Base-by-base conservation (phyloP, 2,888 invertebrate species). In the Liposcelis brunnea region DNA sequence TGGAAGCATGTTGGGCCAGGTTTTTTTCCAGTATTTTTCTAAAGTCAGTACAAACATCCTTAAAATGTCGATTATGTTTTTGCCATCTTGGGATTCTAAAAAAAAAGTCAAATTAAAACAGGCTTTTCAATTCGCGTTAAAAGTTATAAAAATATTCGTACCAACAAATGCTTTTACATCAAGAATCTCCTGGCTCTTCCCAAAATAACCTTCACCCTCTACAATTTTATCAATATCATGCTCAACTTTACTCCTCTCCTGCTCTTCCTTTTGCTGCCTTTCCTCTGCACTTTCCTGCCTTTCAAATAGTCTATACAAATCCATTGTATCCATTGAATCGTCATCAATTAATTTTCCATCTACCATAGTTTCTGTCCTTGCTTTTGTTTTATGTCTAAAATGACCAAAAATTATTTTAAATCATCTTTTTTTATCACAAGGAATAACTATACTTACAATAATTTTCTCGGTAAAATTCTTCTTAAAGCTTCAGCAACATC, bases 401-500 rank as follows among this genome's bases (percentile, higher is more conserved):
- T 31, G 4, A 38, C n/a, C 31, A 38, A 44, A 49, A 42, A 36
- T 47, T 44, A n/a, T n/a, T n/a, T n/a, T 43, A 33, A 43, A 26
- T 6, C 4, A 26, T 26, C 26, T 26, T 26, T 26, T 26, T 26
- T n/a, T n/a, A n/a, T n/a, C 14, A 36, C 19, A 31, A 15, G 18
- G n/a, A 42, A 26, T 44, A 32, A 49, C 53, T 18, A 48, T 40
- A 53, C 60, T 61, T 58, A 74, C 61, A 72, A 59, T 51, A 80
- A 64, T 51, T 65, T 62, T 18, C 62, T 59, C 1, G 82, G 80
- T 26, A 82, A 72, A 59, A 81, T 71, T 59, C 72, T 66, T 48
- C 74, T 69, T 14, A 83, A 61, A 2, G 72, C 75, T 59, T 77
- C 77, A 19, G 79, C 69, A 32, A 74, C 74, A 51, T 76, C 72